Evolutionary conservation across 1,140 invertebrate species (phyloP).

Genomic region (Lepidotrigona ventralis): DNA sequence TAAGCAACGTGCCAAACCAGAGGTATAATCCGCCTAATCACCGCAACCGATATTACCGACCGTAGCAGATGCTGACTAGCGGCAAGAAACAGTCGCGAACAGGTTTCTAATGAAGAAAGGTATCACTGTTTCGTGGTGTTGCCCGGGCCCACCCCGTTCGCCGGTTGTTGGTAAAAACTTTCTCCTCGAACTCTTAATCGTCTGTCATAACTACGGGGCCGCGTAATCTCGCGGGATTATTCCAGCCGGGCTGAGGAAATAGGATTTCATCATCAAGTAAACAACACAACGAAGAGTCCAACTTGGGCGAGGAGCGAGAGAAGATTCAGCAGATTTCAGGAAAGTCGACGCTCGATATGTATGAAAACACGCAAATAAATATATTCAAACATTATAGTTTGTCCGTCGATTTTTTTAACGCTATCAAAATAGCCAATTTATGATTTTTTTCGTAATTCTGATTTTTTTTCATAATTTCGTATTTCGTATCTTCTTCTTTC

Average conservation of each 20-base stretch:
- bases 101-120: conserved; percentile 12
- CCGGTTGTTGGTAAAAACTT: neutral
- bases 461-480: no score
- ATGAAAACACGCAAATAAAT: neutral
- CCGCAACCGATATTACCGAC: conserved; percentile 10
- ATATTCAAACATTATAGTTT: no score
- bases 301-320: neutral
- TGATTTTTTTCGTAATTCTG: no score
- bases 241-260: neutral
- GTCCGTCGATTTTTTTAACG: no score
- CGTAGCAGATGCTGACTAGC: neutral
- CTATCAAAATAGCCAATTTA: no score
- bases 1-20: conserved; percentile 4
- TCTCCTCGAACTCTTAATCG: conserved; percentile 19
- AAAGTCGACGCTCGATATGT: neutral
- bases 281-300: neutral
- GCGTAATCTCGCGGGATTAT: neutral
- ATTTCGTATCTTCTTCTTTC: no score
- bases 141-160: neutral
- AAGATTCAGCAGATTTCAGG: neutral
- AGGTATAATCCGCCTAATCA: conserved; percentile 14
- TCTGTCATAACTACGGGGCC: neutral
- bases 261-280: neutral
- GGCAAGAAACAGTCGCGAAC: neutral
- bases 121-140: conserved; percentile 13